Evolutionary conservation across 2,797 vertebrate species (phyloP).

Genomic region (Petrocephalus schoutedeni): DNA sequence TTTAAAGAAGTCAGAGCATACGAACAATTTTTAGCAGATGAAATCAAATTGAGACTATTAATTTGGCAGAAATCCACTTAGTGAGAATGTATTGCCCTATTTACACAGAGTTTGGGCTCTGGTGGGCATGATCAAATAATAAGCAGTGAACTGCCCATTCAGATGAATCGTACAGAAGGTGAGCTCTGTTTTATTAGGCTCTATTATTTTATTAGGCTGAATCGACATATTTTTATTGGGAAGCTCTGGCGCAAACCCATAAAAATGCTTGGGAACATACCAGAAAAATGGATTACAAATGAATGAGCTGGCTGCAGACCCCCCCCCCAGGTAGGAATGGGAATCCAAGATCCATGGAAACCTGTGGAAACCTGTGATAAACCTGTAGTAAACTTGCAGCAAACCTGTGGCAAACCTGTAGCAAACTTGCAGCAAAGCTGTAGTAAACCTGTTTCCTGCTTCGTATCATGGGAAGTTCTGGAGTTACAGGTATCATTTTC

Average conservation of each 20-base stretch:
- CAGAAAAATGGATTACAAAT: background rate
- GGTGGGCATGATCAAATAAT: constrained; percentile 54
- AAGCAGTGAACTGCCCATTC: constrained; percentile 31
- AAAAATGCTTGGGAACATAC: background rate
- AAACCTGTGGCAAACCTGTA: background rate
- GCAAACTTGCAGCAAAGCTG: background rate
- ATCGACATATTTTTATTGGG: constrained; percentile 20
- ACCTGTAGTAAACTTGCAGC: too few species aligned
- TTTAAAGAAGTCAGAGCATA: constrained; percentile 42
- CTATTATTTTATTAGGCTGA: constrained; percentile 36
- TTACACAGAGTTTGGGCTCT: constrained; percentile 43
- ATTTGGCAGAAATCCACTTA: constrained; percentile 47
- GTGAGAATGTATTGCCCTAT: constrained; percentile 37
- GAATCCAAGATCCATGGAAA: too few species aligned
- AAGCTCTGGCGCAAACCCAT: background rate
- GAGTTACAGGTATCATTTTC: background rate
- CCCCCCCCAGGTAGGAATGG: too few species aligned
- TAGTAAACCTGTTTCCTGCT: background rate
- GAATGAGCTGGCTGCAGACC: background rate
- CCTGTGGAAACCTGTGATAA: too few species aligned
- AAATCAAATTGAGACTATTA: constrained; percentile 46
- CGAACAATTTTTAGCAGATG: constrained; percentile 39
- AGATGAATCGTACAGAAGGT: constrained; percentile 44
- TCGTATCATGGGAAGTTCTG: background rate
- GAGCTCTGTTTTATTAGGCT: constrained; percentile 43